phyloP scores from a whole-genome alignment of 1,140 invertebrate genomes.

The Chlorops oryzae region DNA sequence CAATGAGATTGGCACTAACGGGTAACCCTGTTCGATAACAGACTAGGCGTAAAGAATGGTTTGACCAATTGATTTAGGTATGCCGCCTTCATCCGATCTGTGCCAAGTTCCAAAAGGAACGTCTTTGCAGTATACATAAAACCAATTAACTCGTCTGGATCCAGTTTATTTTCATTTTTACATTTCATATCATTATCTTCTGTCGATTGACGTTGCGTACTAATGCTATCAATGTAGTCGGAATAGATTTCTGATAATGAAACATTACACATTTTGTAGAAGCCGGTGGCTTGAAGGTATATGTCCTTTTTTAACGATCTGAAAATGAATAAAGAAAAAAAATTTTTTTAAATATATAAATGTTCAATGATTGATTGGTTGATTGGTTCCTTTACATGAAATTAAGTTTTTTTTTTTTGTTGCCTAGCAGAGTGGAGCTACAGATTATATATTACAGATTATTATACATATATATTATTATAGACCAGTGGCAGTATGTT shows the following conservation, averaged over 20 bases:
- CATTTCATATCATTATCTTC: constrained; percentile 4
- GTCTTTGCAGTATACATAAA: constrained; percentile 40
- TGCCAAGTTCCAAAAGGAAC: constrained; percentile 34
- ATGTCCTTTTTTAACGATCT: constrained; percentile 39
- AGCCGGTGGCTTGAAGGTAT: constrained; percentile 40
- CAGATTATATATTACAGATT: too few relatives aligned
- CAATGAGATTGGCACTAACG: constrained; percentile 33
- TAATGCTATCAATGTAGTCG: constrained; percentile 29
- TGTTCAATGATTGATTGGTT: too few relatives aligned
- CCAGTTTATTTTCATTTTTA: too few relatives aligned
- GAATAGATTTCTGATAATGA: constrained; percentile 41
- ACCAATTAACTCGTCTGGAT: constrained; percentile 22
- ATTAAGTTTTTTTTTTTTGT: too few relatives aligned
- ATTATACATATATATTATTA: too few relatives aligned
- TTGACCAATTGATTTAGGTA: constrained; percentile 35
- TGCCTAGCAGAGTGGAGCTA: too few relatives aligned
- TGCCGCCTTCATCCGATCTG: constrained; percentile 34
- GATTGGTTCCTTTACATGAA: too few relatives aligned
- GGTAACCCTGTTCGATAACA: constrained; percentile 29
- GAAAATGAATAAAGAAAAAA: not conserved
- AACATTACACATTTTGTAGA: constrained; percentile 45
- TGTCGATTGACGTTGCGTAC: not conserved
- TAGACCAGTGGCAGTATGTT: too few relatives aligned
- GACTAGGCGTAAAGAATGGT: constrained; percentile 32
- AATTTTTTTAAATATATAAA: too few relatives aligned